Evolutionary conservation across 2,113 vertebrate genomes (phyloP).

Genomic region (Brachirus orientalis): DNA sequence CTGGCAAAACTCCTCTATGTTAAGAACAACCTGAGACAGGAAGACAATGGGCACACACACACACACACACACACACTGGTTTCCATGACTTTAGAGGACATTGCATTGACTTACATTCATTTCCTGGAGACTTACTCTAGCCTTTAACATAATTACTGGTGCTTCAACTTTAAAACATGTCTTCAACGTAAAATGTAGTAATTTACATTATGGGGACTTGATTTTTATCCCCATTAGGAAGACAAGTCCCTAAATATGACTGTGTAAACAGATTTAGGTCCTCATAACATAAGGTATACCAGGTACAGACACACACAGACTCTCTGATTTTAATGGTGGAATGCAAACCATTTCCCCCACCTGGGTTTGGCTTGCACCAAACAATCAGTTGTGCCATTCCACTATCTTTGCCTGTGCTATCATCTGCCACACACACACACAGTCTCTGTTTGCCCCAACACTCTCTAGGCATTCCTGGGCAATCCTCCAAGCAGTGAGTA

Average conservation of each 20-base stretch:
- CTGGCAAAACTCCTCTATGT: slow-evolving; percentile 56
- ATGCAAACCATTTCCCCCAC: slow-evolving; percentile 58
- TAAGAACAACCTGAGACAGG: slow-evolving; percentile 66
- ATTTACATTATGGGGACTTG: no score
- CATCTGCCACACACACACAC: slow-evolving; percentile 54
- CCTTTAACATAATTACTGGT: no score
- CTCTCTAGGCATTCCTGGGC: slow-evolving; percentile 69
- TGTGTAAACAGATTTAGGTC: no score
- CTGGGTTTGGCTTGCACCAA: slow-evolving; percentile 52
- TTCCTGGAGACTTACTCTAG: no score
- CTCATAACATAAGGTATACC: no score
- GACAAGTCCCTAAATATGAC: no score
- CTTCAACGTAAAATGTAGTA: no score
- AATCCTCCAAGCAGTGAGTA: slow-evolving; percentile 65
- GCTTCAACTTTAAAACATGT: no score
- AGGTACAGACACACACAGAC: neutral
- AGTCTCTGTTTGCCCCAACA: slow-evolving; percentile 41
- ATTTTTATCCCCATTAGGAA: no score
- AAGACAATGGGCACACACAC: slow-evolving; percentile 43
- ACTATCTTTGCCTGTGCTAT: slow-evolving; percentile 38
- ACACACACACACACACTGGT: neutral
- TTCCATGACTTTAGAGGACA: no score
- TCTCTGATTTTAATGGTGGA: slow-evolving; percentile 47
- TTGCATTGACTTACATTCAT: no score
- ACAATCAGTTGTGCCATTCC: slow-evolving; percentile 47